Evolutionary conservation across 2,113 vertebrate species (phyloP), one percentile per base, ranked within the genome.

Genomic region (Delphinapterus leucas): DNA sequence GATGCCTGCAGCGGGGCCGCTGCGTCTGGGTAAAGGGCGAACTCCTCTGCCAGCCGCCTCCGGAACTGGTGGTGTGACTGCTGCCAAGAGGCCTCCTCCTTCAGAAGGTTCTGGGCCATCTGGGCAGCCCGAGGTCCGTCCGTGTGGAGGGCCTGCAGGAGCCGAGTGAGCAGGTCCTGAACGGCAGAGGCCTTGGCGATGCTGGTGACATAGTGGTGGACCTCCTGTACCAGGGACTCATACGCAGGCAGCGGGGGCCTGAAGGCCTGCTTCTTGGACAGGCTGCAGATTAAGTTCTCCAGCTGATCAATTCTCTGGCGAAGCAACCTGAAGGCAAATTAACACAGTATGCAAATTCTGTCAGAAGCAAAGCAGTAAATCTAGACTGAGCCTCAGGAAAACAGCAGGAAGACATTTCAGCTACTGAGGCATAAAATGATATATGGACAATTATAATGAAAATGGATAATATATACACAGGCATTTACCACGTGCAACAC

Each of bases 51-150:
- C 89, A 99, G 98, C 68, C 98, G 99, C 92, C 98, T 99, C 60
- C 98, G 98, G 81, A 99, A 99, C 74, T 99, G 99, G 60, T 99
- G 99, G 96, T 99, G 99, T 0, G 99, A 99, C 8, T 98, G 98
- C 47, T 99, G 99, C 99, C 99, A 99, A 3, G 99, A 99, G 0
- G 98, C 98, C 97, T 99, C 99, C 96, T 99, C 99, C 60, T 99
- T 99, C n/a, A 99, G 98, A 23, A 99, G 98, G 41, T 98, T 98
- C 93, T 99, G 99, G 63, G 99, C 4, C 5, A 98, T 97, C 13
- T 99, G 99, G 15, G 98, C 95, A 3, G 99, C 98, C 36, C 98
- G 99, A 60, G 98, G 95, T n/a, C 98, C 97, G 18, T 99, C 98
- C 14, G 96, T 97, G 38, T 77, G 99, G 31, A 99, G 97, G 21